phyloP scores from a whole-genome alignment of 2,797 vertebrate species.

The Gobionotothen gibberifrons region DNA sequence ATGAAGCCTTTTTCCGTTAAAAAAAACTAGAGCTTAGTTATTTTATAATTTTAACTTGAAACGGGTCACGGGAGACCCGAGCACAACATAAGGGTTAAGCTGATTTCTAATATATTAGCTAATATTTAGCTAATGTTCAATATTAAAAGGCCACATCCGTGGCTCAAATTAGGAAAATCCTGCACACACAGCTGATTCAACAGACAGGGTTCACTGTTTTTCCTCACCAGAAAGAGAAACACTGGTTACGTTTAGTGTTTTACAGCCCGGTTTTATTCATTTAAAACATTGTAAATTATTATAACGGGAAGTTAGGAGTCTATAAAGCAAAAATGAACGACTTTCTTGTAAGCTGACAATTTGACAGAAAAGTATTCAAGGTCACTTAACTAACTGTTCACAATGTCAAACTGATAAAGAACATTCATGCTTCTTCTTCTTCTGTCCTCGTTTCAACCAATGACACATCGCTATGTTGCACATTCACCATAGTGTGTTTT shows the following conservation, averaged over 20 bases:
- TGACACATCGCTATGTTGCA: not conserved
- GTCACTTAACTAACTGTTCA: not conserved
- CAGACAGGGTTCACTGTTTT: not conserved
- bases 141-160: constrained; percentile 21
- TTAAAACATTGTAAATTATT: constrained; percentile 28
- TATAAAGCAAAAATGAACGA: not conserved
- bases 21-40: too few relatives aligned
- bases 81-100: too few relatives aligned
- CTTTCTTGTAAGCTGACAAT: not conserved
- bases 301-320: not conserved
- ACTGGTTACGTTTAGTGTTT: constrained; percentile 17
- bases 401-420: not conserved
- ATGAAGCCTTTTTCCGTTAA: too few relatives aligned
- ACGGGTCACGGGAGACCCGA: too few relatives aligned
- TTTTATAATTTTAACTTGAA: too few relatives aligned
- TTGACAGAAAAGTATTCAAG: not conserved
- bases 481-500: not conserved
- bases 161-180: constrained; percentile 35
- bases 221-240: too few relatives aligned
- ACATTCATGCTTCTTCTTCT: not conserved
- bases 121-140: not conserved
- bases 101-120: too few relatives aligned
- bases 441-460: not conserved
- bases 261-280: constrained; percentile 35
- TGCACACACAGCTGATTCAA: constrained; percentile 67